A percentile compares a stretch with the other conserved stretches of the same genome.
Conservation (phyloP, 2,797 vertebrate species). For the Sardinella longiceps region DNA sequence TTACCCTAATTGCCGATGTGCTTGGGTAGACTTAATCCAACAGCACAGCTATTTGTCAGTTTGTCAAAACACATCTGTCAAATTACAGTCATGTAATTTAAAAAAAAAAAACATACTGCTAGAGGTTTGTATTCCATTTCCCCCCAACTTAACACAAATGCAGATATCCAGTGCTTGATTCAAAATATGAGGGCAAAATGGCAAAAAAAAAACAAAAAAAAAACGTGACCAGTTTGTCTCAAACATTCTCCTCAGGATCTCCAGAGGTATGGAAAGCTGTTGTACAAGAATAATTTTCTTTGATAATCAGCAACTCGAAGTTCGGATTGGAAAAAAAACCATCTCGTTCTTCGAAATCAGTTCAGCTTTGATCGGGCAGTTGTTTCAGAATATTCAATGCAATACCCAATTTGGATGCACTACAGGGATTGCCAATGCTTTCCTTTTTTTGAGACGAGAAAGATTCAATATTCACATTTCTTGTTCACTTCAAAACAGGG, state of each 20-base stretch:
- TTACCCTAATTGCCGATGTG: background rate
- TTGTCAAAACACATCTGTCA: conserved; percentile 17
- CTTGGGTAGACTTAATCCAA: background rate
- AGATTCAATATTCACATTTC: conserved; percentile 14
- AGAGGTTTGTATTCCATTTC: background rate
- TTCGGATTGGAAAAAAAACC: background rate
- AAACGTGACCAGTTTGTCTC: background rate
- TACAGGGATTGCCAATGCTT: background rate
- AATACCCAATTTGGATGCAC: background rate
- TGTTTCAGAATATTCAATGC: conserved; percentile 15
- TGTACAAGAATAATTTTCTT: background rate
- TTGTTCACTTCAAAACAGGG: conserved; percentile 15
- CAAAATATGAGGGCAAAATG: background rate
- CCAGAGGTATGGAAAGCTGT: background rate
- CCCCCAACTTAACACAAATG: background rate
- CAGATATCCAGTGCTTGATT: background rate
- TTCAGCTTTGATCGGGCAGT: background rate
- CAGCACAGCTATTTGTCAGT: background rate
- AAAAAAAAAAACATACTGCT: background rate
- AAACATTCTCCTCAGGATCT: background rate
- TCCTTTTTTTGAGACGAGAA: background rate
- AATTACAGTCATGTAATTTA: conserved; percentile 3
- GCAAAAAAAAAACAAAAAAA: too few relatives aligned
- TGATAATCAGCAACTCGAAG: background rate
- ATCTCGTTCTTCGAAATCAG: background rate